A percentile compares a stretch with the other conserved stretches of the same genome.
These are phyloP conservation scores for Centropus unirufus DNA, from an alignment of 2,113 vertebrate species.

Conservation along the genomic window DNA sequence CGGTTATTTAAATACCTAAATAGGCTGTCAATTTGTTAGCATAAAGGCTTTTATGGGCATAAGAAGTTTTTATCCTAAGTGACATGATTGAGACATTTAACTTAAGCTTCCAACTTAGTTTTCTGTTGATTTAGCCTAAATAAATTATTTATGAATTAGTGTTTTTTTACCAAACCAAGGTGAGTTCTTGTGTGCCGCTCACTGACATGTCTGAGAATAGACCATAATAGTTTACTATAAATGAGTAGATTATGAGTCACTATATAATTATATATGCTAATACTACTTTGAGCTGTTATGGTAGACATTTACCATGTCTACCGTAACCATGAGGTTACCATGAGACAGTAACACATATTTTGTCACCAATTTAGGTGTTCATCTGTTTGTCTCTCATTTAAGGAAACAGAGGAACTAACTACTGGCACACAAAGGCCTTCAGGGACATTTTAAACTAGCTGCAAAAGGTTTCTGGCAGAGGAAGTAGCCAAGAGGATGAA, in stretches of 20 bases:
- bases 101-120: neutral
- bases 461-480: neutral
- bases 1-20: conserved; percentile 23
- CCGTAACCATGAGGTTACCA: no score
- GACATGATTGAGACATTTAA: neutral
- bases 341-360: neutral
- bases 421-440: neutral
- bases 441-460: neutral
- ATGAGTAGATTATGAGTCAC: neutral
- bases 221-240: neutral
- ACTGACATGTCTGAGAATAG: neutral
- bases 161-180: neutral
- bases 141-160: neutral
- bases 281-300: neutral
- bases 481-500: neutral
- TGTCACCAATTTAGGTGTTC: neutral
- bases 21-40: conserved; percentile 24
- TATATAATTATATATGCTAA: neutral
- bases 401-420: neutral
- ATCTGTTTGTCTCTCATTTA: neutral
- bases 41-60: neutral
- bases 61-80: neutral
- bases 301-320: no score
- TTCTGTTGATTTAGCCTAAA: neutral
- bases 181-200: neutral